A percentile compares a stretch with the other conserved stretches of the same genome.
These are phyloP conservation scores for Coendou prehensilis DNA, from an alignment of 2,797 vertebrate genomes.

Conservation along the genomic window DNA sequence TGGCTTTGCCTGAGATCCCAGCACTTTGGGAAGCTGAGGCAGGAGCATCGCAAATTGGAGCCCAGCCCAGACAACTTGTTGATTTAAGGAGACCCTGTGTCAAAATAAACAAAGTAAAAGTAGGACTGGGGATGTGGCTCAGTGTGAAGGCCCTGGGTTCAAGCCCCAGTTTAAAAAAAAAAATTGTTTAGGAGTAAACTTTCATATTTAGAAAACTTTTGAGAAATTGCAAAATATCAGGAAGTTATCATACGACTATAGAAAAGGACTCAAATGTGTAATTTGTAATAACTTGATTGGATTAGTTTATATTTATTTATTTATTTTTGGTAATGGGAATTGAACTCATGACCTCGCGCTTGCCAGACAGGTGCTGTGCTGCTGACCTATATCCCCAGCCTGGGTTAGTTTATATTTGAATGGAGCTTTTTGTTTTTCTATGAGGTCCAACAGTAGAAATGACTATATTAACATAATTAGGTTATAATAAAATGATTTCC, in stretches of 20 bases:
- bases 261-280: neutral
- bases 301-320: neutral
- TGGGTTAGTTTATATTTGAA: constrained; percentile 12
- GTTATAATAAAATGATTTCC: neutral
- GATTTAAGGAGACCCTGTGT: neutral
- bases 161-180: neutral
- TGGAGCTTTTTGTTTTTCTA: neutral
- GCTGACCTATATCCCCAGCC: too few relatives aligned
- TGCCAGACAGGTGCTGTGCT: too few relatives aligned
- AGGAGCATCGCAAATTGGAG: neutral
- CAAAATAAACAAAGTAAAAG: neutral
- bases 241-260: constrained; percentile 1
- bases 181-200: neutral
- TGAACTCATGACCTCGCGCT: too few relatives aligned
- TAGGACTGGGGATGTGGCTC: neutral
- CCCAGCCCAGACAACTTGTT: neutral
- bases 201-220: constrained; percentile 10
- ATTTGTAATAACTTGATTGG: neutral
- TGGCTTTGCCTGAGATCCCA: neutral
- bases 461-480: neutral
- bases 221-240: constrained; percentile 7
- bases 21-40: neutral
- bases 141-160: neutral
- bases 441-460: neutral
- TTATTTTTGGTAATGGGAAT: too few relatives aligned